Evolutionary conservation across 2,888 invertebrate species (phyloP).

Genomic region (Nymphalis urticae): DNA sequence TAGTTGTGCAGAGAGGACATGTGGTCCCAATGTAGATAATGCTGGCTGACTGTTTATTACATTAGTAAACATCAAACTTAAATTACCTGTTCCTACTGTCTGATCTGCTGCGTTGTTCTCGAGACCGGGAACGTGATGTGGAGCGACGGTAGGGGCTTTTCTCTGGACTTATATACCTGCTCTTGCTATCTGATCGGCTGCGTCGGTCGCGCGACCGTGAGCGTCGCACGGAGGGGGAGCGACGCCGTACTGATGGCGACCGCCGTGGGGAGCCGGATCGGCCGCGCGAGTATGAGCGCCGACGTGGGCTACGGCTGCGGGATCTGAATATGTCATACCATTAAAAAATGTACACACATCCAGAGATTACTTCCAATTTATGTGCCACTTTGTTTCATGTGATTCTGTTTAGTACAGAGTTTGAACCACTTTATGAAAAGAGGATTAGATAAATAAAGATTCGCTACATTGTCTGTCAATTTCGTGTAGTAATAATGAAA

Average conservation of each 20-base stretch:
- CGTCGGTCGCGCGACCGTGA: slow-evolving; percentile 73
- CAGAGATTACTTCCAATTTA: background rate
- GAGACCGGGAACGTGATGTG: slow-evolving; percentile 67
- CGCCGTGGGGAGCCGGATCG: slow-evolving; percentile 71
- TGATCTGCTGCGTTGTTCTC: slow-evolving; percentile 69
- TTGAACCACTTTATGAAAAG: background rate
- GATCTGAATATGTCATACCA: slow-evolving; percentile 54
- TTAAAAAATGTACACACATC: background rate
- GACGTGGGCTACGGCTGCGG: slow-evolving; percentile 74
- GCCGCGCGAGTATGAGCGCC: slow-evolving; percentile 73
- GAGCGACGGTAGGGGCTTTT: slow-evolving; percentile 56
- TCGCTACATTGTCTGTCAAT: background rate
- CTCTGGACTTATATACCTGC: slow-evolving; percentile 57
- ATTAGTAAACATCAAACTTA: background rate
- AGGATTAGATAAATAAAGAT: background rate
- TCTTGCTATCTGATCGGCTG: slow-evolving; percentile 75
- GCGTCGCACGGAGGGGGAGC: slow-evolving; percentile 68
- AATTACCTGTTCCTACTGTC: slow-evolving; percentile 70
- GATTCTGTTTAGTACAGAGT: background rate
- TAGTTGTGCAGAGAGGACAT: slow-evolving; percentile 7
- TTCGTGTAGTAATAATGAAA: background rate
- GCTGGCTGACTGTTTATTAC: slow-evolving; percentile 8
- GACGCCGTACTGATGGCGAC: slow-evolving; percentile 70
- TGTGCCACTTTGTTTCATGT: slow-evolving; percentile 3
- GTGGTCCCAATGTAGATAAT: slow-evolving; percentile 5